phyloP scores from a whole-genome alignment of 2,888 invertebrate genomes.

The Scaptomyza polygonia region DNA sequence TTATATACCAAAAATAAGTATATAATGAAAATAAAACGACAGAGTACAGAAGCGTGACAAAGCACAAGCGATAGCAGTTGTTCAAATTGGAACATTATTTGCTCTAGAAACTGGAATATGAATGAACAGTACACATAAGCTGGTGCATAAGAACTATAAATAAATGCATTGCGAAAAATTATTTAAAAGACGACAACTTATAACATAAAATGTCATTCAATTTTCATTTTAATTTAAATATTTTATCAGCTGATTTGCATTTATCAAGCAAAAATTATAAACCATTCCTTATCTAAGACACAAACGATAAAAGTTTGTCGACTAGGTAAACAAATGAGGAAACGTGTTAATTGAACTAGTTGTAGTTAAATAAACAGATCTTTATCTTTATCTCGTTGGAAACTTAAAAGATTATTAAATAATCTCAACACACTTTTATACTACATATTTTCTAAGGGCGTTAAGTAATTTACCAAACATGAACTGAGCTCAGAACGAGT shows the following conservation, averaged over 20 bases:
- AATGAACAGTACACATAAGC: slow-evolving; percentile 19
- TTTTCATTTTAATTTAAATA: slow-evolving; percentile 24
- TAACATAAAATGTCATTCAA: not conserved
- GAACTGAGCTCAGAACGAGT: slow-evolving; percentile 14
- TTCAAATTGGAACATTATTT: slow-evolving; percentile 50
- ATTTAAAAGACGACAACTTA: not conserved
- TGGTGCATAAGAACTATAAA: not conserved
- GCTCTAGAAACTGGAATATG: slow-evolving; percentile 11
- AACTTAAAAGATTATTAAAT: not conserved
- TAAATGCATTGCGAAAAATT: slow-evolving; percentile 5
- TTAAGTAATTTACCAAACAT: not conserved
- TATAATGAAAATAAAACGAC: slow-evolving; percentile 24
- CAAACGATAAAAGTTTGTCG: slow-evolving; percentile 16
- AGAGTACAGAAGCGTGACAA: slow-evolving; percentile 60
- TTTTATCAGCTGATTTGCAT: slow-evolving; percentile 51
- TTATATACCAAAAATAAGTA: slow-evolving; percentile 22
- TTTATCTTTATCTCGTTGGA: not conserved
- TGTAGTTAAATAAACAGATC: slow-evolving; percentile 14
- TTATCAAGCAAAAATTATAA: slow-evolving; percentile 16
- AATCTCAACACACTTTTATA: not conserved
- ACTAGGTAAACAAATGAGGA: slow-evolving; percentile 26
- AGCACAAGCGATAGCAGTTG: slow-evolving; percentile 56
- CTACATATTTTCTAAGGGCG: not conserved
- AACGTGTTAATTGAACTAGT: slow-evolving; percentile 36
- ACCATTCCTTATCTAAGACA: not conserved